phyloP scores from a whole-genome alignment of 2,113 vertebrate species.

The Phycodurus eques region DNA sequence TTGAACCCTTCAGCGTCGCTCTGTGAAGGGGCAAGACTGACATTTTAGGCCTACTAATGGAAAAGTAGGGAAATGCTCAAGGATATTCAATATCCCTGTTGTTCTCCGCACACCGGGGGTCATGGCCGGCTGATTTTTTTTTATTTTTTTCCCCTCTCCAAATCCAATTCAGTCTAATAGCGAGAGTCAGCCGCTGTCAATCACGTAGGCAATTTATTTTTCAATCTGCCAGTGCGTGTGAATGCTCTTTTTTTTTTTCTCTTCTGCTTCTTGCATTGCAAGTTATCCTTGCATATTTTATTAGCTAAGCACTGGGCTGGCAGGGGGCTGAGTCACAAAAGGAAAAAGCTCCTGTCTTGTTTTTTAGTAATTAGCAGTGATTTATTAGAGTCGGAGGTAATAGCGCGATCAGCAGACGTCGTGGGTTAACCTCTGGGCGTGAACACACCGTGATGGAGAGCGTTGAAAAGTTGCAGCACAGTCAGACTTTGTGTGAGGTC shows the following conservation, averaged over 20 bases:
- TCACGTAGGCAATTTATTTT: conserved; percentile 67
- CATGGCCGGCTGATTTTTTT: conserved; percentile 35
- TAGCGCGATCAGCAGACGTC: conserved; percentile 24
- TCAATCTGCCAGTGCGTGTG: conserved; percentile 46
- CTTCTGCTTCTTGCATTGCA: conserved; percentile 1
- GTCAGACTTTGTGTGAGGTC: conserved; percentile 12
- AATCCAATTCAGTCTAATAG: conserved; percentile 60
- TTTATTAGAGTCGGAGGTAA: conserved; percentile 24
- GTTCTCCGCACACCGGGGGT: conserved; percentile 21
- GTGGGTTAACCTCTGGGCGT: background rate
- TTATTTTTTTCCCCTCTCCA: background rate
- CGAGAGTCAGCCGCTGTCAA: conserved; percentile 58
- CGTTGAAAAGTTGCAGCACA: conserved; percentile 5
- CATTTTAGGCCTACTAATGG: conserved; percentile 19
- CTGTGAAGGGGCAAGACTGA: conserved; percentile 13
- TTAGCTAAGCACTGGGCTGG: background rate
- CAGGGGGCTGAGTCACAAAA: background rate
- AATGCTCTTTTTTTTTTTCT: background rate
- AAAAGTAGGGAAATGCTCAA: conserved; percentile 8
- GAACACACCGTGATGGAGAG: conserved; percentile 5
- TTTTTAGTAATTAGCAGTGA: conserved; percentile 28
- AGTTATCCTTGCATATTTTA: conserved; percentile 33
- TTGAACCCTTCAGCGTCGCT: conserved; percentile 19
- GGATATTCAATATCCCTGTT: conserved; percentile 53
- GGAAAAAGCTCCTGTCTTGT: background rate